phyloP scores from a whole-genome alignment of 30 jellyfish, hydroid and myxozoan genomes.

The Aurelia sp. region DNA sequence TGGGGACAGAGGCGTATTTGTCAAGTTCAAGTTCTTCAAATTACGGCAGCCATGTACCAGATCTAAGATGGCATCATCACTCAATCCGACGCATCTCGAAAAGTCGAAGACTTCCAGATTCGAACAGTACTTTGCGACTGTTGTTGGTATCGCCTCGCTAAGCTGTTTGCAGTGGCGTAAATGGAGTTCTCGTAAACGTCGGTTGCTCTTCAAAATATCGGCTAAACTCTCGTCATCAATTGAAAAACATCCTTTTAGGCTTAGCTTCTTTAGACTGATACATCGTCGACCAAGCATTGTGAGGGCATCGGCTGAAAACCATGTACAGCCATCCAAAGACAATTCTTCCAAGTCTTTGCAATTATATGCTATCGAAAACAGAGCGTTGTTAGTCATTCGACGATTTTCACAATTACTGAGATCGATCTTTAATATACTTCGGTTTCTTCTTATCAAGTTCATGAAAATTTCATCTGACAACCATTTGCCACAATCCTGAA shows the following conservation, averaged over 20 bases:
- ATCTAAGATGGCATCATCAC: conserved; percentile 11
- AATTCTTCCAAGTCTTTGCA: conserved; percentile 31
- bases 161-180: conserved; percentile 43
- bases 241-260: conserved; percentile 10
- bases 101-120: conserved; percentile 30
- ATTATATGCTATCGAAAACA: conserved; percentile 11
- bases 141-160: not conserved
- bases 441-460: not conserved
- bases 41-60: conserved; percentile 35
- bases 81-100: conserved; percentile 31
- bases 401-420: conserved; percentile 4
- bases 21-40: conserved; percentile 13
- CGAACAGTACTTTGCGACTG: conserved; percentile 2
- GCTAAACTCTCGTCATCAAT: conserved; percentile 38
- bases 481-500: conserved; percentile 36
- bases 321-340: conserved; percentile 27
- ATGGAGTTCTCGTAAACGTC: conserved; percentile 8
- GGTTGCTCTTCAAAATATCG: conserved; percentile 1
- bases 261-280: conserved; percentile 5
- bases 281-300: conserved; percentile 20
- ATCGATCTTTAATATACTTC: conserved; percentile 12
- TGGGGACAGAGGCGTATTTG: conserved; percentile 28
- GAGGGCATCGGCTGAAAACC: conserved; percentile 49
- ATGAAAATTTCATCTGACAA: conserved; percentile 17
- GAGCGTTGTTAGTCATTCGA: not conserved